Conservation (phyloP, 2,113 vertebrate species). For the Heterotis niloticus region DNA sequence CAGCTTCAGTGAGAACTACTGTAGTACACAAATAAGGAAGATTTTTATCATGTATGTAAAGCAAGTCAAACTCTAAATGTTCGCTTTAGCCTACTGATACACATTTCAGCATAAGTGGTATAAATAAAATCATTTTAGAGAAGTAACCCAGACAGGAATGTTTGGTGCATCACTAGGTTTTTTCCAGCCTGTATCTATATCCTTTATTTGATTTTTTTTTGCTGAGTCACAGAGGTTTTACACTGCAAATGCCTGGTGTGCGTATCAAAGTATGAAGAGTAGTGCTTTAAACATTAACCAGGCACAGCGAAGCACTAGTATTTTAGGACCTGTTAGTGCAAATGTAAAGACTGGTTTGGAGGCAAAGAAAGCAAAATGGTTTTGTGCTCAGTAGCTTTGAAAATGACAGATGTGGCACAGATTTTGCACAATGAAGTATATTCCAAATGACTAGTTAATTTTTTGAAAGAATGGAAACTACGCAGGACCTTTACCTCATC, state of each 20-base stretch:
- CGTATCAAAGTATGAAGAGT: neutral
- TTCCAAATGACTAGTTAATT: too few relatives aligned
- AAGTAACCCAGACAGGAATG: constrained; percentile 17
- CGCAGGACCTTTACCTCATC: too few relatives aligned
- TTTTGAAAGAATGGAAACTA: too few relatives aligned
- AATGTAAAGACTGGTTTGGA: neutral
- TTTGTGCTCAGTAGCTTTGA: too few relatives aligned
- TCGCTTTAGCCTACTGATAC: neutral
- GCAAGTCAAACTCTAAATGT: neutral
- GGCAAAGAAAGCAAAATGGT: neutral
- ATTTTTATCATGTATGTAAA: neutral
- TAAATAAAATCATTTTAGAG: neutral
- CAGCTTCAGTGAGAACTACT: neutral
- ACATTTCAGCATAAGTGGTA: neutral
- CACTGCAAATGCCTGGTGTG: neutral
- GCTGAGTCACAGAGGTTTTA: constrained; percentile 20
- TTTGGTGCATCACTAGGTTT: constrained; percentile 23
- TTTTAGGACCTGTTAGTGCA: neutral
- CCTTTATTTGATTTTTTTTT: constrained; percentile 6
- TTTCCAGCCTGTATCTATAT: constrained; percentile 26
- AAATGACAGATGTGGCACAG: too few relatives aligned
- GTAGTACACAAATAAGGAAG: neutral
- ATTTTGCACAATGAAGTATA: too few relatives aligned
- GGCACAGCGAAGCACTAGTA: neutral
- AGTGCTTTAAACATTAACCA: neutral